Base-by-base conservation (phyloP, 2,888 invertebrate species). In the Aspidiotus destructor region DNA sequence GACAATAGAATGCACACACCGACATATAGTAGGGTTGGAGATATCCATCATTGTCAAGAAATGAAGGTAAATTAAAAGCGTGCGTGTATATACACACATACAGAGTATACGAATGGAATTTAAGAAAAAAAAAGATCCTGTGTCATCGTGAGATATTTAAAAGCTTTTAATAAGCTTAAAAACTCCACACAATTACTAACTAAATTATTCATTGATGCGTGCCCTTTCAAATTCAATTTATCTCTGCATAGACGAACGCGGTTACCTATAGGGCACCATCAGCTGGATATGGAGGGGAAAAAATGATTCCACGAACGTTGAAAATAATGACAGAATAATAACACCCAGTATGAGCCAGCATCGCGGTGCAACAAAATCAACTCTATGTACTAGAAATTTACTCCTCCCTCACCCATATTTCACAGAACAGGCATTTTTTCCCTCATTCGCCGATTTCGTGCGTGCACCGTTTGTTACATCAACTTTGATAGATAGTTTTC, bases 11-110 rank as follows among this genome's bases (percentile, higher is more conserved):
- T 48, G 11, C n/a, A 13, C n/a, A 48, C n/a, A 48, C 48, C n/a
- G 3, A 48, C 48, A 48, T 13, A 11, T 48, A 11, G 48, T 48
- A 48, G 48, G 48, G 48, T 48, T 48, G 48, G 48, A 48, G 10
- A 48, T 48, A 48, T 48, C 48, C 48, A 48, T 48, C 48, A 48
- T 48, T 48, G 48, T 48, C 48, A 48, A 48, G 48, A 48, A 48
- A 48, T 48, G 10, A 48, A 48, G 5, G n/a, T 48, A 48, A 48
- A 48, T 48, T 48, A 48, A n/a, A 28, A 28, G 28, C 28, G 28
- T 28, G 28, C 28, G 28, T 5, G 28, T 28, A 28, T 28, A 28
- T 5, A 5, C 5, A 28, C 5, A 28, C 28, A 28, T 6, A n/a
- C 2, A 3, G 48, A 13, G 48, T 48, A 6, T 48, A n/a, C 48